Base-by-base conservation (phyloP, 2,797 vertebrate genomes). In the Acanthis flammea region DNA sequence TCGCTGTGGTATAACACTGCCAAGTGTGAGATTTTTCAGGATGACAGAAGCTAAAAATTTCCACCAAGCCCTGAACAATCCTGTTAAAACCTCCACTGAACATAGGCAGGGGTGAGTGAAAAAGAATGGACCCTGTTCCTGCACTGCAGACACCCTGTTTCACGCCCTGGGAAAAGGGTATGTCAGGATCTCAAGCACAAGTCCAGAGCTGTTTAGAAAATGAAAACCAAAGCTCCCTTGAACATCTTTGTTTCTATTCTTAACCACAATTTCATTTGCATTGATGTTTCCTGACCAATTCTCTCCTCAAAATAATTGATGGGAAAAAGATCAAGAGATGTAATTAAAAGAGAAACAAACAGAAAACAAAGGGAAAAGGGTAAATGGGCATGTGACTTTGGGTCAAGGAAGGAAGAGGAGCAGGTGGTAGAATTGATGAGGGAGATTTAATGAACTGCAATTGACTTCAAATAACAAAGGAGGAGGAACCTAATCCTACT, bases 391-490 rank as follows among this genome's bases (percentile, higher is more conserved):
- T n/a, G 86, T 33, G 66, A 95, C 95, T 97, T 93, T 2, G 9
- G 84, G 79, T 96, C 95, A 90, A 88, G 72, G 84, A 93, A 96
- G 91, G 90, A 95, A 96, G 91, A 97, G 80, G 76, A 96, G 95
- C 97, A 98, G 97, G 96, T 97, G 97, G 94, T 84, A 6, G 87
- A 91, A 62, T 63, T 65, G 95, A 95, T 96, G 96, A 93, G 91
- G 65, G 92, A 95, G 86, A 86, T 95, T 97, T 97, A 97, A 97
- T 97, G 93, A 97, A 94, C 97, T 86, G 89, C 90, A 61, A 97
- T 94, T 95, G 88, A 92, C 55, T 93, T 89, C 65, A 14, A 92
- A 94, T 92, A 96, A 97, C 94, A 97, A 96, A 96, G 90, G 95
- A 96, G 95, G 88, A 93, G 95, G 88, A 91, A 95, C 89, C 95